Evolutionary conservation across 1,140 invertebrate species (phyloP).

Genomic region (Zaprionus vittiger): DNA sequence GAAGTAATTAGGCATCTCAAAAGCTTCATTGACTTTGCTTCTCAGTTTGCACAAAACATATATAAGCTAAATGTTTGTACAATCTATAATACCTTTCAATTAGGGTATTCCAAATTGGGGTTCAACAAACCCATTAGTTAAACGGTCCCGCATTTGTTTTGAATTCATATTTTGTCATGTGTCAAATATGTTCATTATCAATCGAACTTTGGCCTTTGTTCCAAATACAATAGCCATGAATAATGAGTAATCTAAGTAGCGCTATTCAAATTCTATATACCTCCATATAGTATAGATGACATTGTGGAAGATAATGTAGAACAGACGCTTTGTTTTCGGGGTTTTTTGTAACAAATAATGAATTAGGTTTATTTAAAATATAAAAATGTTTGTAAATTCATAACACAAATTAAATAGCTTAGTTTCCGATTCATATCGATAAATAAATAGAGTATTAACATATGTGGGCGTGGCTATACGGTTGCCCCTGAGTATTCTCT

Average conservation of each 20-base stretch:
- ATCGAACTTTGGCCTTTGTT: constrained; percentile 38
- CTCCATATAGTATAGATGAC: background rate
- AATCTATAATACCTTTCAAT: background rate
- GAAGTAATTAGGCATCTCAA: background rate
- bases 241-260: background rate
- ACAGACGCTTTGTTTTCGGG: background rate
- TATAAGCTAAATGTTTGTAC: background rate
- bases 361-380: constrained; percentile 63
- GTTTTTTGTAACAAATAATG: constrained; percentile 69
- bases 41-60: background rate
- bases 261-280: constrained; percentile 13
- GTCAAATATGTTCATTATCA: constrained; percentile 51
- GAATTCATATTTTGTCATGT: constrained; percentile 30
- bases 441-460: constrained; percentile 78
- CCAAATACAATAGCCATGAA: constrained; percentile 2
- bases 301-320: background rate
- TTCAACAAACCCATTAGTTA: constrained; percentile 68
- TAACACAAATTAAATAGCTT: constrained; percentile 70
- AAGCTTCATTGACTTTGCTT: background rate
- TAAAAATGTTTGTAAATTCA: constrained; percentile 48
- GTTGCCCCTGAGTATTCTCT: constrained; percentile 41
- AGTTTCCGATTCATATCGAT: constrained; percentile 54
- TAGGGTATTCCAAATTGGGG: constrained; percentile 22
- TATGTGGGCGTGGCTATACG: constrained; percentile 42
- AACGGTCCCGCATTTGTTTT: constrained; percentile 52